Percentiles rank a stretch among this genome's conserved stretches.
Evolutionary conservation across 2,113 vertebrate species (phyloP).

Genomic region (Echinops telfairi): DNA sequence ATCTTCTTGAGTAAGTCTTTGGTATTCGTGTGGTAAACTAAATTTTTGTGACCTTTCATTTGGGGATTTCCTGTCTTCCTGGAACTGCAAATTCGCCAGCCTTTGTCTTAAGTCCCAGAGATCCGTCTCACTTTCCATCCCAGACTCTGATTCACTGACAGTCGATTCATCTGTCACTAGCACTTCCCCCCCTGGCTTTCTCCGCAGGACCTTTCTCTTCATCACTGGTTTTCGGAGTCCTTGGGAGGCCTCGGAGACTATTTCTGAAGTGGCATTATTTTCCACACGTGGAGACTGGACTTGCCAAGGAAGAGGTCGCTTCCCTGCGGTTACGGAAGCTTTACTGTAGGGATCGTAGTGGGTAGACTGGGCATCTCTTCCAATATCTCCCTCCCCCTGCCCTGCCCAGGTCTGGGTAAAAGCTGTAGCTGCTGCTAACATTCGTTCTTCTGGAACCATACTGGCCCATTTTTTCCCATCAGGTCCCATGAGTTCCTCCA

Average conservation of each 20-base stretch:
- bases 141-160: slow-evolving; percentile 31
- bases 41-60: slow-evolving; percentile 63
- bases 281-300: slow-evolving; percentile 46
- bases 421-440: slow-evolving; percentile 54
- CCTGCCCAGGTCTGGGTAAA: slow-evolving; percentile 65
- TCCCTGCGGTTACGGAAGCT: slow-evolving; percentile 50
- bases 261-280: slow-evolving; percentile 40
- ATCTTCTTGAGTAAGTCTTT: slow-evolving; percentile 17
- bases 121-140: slow-evolving; percentile 54
- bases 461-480: slow-evolving; percentile 41
- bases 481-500: slow-evolving; percentile 60
- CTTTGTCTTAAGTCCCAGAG: slow-evolving; percentile 44
- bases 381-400: slow-evolving; percentile 26
- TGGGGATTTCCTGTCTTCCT: slow-evolving; percentile 57
- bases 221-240: slow-evolving; percentile 74
- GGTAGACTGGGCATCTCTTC: not conserved
- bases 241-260: slow-evolving; percentile 64
- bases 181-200: slow-evolving; percentile 79
- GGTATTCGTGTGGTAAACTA: slow-evolving; percentile 43
- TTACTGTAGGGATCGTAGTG: slow-evolving; percentile 67
- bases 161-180: slow-evolving; percentile 79
- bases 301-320: not conserved
- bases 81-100: slow-evolving; percentile 36
- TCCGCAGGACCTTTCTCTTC: slow-evolving; percentile 88
- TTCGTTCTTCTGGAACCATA: slow-evolving; percentile 64